Conservation (phyloP, 2,888 invertebrate species). For the Venusia cambrica region DNA sequence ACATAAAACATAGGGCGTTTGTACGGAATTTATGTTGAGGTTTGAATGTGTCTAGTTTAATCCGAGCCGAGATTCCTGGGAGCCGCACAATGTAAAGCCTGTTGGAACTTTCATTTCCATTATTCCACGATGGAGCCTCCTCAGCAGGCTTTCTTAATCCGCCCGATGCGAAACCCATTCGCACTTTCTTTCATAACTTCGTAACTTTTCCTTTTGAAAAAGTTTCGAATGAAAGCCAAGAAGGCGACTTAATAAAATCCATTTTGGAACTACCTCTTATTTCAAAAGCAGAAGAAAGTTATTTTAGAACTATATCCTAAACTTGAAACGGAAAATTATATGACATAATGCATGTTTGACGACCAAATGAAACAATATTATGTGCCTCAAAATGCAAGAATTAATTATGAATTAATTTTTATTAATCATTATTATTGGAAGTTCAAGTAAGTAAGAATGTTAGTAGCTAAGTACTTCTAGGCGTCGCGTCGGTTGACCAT, state of each 20-base stretch:
- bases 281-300: no score
- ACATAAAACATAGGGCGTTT: conserved; percentile 44
- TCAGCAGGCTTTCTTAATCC: conserved; percentile 55
- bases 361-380: no score
- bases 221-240: conserved; percentile 48
- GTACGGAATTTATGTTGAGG: conserved; percentile 64
- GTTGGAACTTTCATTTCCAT: conserved; percentile 65
- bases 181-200: conserved; percentile 45
- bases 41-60: conserved; percentile 65
- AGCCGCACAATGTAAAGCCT: conserved; percentile 62
- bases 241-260: conserved; percentile 41
- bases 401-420: no score
- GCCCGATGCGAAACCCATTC: conserved; percentile 50
- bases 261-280: conserved; percentile 38
- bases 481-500: no score
- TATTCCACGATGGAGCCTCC: conserved; percentile 50
- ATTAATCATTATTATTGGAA: no score
- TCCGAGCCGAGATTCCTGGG: conserved; percentile 56
- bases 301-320: conserved; percentile 16
- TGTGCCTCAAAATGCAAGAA: no score
- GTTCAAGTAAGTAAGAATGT: no score
- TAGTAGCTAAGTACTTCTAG: no score
- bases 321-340: not conserved
- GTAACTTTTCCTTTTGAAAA: conserved; percentile 48
- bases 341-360: no score